Evolutionary conservation across 2,888 invertebrate genomes (phyloP).

Genomic region (Ophioninae sp.): DNA sequence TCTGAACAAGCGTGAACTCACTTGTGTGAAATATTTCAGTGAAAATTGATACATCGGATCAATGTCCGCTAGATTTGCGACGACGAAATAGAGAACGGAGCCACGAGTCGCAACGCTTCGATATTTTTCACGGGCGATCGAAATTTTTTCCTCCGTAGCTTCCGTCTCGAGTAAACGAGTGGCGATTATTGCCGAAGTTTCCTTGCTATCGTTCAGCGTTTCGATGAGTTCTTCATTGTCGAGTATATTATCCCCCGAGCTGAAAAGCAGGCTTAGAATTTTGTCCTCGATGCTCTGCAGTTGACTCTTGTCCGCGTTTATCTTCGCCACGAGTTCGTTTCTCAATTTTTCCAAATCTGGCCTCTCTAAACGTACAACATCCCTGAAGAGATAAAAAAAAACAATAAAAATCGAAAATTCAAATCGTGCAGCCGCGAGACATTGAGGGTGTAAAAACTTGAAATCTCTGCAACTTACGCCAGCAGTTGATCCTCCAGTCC

Average conservation of each 20-base stretch:
- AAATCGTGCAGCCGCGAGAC: not conserved
- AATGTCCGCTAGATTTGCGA: conserved; percentile 92
- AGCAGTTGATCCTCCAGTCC: conserved; percentile 96
- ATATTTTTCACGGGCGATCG: conserved; percentile 92
- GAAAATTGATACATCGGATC: conserved; percentile 99
- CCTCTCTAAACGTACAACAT: conserved; percentile 94
- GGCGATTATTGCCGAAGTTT: conserved; percentile 94
- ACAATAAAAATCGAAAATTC: not conserved
- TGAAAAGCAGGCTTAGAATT: conserved; percentile 90
- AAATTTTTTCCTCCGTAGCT: conserved; percentile 92
- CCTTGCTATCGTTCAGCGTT: conserved; percentile 94
- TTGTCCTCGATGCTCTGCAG: conserved; percentile 94
- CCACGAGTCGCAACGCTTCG: conserved; percentile 93
- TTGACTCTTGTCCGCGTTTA: conserved; percentile 92
- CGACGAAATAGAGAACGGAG: conserved; percentile 94
- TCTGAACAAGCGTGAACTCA: conserved; percentile 48
- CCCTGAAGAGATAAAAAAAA: conserved; percentile 80
- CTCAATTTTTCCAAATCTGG: conserved; percentile 93
- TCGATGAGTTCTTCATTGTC: conserved; percentile 97
- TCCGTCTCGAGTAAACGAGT: conserved; percentile 93
- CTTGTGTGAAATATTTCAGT: conserved; percentile 92
- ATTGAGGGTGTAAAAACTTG: not conserved
- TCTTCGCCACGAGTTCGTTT: conserved; percentile 91
- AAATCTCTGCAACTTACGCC: conserved; percentile 84
- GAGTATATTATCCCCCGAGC: conserved; percentile 93